Percentiles rank a stretch among this genome's conserved stretches.
Conservation (phyloP, 2,888 invertebrate species). For the Latrodectus elegans region DNA sequence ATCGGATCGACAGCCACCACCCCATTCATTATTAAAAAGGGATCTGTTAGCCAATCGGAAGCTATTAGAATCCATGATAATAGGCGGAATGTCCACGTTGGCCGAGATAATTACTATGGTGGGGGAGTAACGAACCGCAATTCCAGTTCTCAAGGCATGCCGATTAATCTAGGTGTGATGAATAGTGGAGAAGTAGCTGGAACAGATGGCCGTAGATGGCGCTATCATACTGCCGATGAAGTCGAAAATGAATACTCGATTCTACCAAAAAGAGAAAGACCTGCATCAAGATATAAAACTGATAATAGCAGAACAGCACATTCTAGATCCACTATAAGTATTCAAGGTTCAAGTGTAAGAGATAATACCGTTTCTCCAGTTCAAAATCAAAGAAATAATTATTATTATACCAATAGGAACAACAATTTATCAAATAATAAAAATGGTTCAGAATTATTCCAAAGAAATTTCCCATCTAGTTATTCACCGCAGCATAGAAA, state of each 20-base stretch:
- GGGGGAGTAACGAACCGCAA: slow-evolving; percentile 21
- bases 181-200: not conserved
- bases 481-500: not conserved
- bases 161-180: slow-evolving; percentile 23
- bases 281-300: not conserved
- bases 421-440: not conserved
- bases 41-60: not conserved
- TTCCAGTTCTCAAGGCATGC: slow-evolving; percentile 9
- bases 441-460: not conserved
- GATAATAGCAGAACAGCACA: not conserved
- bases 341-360: not conserved
- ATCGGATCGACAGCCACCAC: slow-evolving; percentile 34
- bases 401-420: not conserved
- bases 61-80: slow-evolving; percentile 25
- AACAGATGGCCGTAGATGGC: slow-evolving; percentile 25
- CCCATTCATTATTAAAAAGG: slow-evolving; percentile 26
- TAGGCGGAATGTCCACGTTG: slow-evolving; percentile 38
- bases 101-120: slow-evolving; percentile 27
- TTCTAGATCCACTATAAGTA: not conserved
- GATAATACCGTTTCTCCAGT: no score
- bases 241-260: slow-evolving; percentile 6
- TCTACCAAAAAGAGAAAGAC: slow-evolving; percentile 39
- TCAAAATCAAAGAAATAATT: no score
- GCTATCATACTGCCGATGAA: slow-evolving; percentile 48
- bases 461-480: not conserved